Base-by-base conservation (phyloP, 2,888 invertebrate genomes). In the Chalcosyrphus nemorum region DNA sequence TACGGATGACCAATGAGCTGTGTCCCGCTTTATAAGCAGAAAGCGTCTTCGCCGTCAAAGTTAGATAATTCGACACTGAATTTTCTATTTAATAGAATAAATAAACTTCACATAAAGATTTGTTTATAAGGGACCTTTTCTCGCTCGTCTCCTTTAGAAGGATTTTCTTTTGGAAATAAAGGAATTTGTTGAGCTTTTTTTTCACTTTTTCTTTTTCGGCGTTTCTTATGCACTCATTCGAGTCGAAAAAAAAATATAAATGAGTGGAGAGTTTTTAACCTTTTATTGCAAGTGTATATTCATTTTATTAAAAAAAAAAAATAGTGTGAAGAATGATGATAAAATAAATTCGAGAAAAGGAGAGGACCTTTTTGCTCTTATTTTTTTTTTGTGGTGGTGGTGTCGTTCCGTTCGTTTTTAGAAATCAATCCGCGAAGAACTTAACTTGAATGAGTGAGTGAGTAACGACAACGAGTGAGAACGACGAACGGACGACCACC, bases 221-320 rank as follows among this genome's bases (percentile, higher is more conserved):
- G 52, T 56, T 45, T 56, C 47, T n/a, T 43, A 15, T 15, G 17
- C n/a, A 2, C 17, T 17, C 45, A 4, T 1, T 2, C 7, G 17
- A 13, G 35, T 11, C 11, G 43, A 47, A 13, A 29, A 19, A 29
- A 45, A 43, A 24, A 75, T 50, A 13, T 63, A 32, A 1, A 32
- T 2, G 32, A 32, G 32, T 32, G 3, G 24, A 24, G 29, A 24
- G 29, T 29, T 29, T 65, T 72, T 61, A 63, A 78, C 78, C 71
- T 66, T 81, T 81, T 71, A 77, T 77, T 77, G 77, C 54, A 81
- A 65, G 74, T 76, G 81, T 81, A 70, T n/a, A n/a, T n/a, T n/a
- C n/a, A n/a, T n/a, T n/a, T n/a, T n/a, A n/a, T n/a, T n/a, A n/a
- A n/a, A n/a, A n/a, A 76, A 77, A 71, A 81, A 71, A 81, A 81